These are phyloP conservation scores for Macrosteles quadrilineatus DNA, from an alignment of 1,140 invertebrate genomes.

Conservation along the genomic window DNA sequence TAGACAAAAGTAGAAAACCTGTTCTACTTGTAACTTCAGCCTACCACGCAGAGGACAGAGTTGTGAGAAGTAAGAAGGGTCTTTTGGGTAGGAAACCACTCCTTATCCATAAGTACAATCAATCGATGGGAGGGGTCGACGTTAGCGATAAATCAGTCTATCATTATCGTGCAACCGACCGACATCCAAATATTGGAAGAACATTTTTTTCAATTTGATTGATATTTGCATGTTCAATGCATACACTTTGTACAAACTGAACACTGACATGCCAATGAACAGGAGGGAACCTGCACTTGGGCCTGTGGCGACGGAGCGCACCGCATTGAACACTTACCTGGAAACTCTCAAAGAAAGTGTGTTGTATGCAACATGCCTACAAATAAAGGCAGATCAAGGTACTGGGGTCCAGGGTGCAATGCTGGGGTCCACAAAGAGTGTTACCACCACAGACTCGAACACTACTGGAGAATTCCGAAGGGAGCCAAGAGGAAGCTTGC, in stretches of 20 bases:
- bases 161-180: not conserved
- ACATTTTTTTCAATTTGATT: conserved; percentile 5
- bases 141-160: not conserved
- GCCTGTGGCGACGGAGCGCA: not conserved
- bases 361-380: not conserved
- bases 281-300: not conserved
- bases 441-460: no score
- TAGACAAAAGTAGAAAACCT: conserved; percentile 11
- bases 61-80: conserved; percentile 1
- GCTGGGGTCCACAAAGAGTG: not conserved
- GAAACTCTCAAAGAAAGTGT: not conserved
- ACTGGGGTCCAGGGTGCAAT: not conserved
- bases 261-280: not conserved
- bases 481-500: no score
- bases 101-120: conserved; percentile 1
- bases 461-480: no score
- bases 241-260: not conserved
- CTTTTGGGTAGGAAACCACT: not conserved
- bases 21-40: not conserved
- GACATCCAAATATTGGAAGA: conserved; percentile 15
- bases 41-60: not conserved
- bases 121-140: conserved; percentile 1
- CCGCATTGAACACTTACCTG: not conserved
- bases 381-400: not conserved
- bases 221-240: not conserved